These are phyloP conservation scores for Thunnus thynnus DNA, from an alignment of 2,113 vertebrate genomes.

Conservation along the genomic window DNA sequence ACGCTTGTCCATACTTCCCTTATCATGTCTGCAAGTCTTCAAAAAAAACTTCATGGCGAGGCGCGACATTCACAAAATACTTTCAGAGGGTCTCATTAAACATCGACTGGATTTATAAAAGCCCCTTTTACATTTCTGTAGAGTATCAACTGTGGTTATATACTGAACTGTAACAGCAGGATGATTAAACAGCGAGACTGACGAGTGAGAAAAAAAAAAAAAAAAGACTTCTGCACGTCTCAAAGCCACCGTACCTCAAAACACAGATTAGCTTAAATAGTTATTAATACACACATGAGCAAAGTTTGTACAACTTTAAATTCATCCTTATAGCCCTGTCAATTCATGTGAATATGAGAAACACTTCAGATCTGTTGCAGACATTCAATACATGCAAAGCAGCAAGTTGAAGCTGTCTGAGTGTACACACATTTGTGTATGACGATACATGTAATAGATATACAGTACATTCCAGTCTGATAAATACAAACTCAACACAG, in stretches of 20 bases:
- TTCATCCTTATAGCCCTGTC: conserved; percentile 31
- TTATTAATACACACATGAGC: conserved; percentile 32
- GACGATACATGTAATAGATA: conserved; percentile 45
- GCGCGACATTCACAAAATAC: conserved; percentile 52
- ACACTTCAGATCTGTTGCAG: background rate
- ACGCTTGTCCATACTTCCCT: background rate
- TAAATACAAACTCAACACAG: conserved; percentile 28
- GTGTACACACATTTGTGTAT: conserved; percentile 9
- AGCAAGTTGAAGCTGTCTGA: conserved; percentile 32
- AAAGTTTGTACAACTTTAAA: conserved; percentile 42
- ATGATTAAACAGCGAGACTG: conserved; percentile 16
- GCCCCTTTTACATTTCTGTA: conserved; percentile 3
- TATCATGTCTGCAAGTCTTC: background rate
- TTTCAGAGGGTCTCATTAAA: conserved; percentile 10
- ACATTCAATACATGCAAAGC: conserved; percentile 60
- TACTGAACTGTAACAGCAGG: conserved; percentile 17
- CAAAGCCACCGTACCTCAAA: conserved; percentile 28
- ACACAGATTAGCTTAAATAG: conserved; percentile 22
- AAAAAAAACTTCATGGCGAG: conserved; percentile 34
- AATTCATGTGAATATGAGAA: conserved; percentile 8
- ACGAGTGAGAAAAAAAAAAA: conserved; percentile 15
- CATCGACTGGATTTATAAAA: conserved; percentile 24
- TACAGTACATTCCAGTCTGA: conserved; percentile 51
- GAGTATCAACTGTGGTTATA: conserved; percentile 10
- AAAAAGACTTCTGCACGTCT: background rate